phyloP scores from a whole-genome alignment of 2,888 invertebrate species.

The Spilarctia lutea region DNA sequence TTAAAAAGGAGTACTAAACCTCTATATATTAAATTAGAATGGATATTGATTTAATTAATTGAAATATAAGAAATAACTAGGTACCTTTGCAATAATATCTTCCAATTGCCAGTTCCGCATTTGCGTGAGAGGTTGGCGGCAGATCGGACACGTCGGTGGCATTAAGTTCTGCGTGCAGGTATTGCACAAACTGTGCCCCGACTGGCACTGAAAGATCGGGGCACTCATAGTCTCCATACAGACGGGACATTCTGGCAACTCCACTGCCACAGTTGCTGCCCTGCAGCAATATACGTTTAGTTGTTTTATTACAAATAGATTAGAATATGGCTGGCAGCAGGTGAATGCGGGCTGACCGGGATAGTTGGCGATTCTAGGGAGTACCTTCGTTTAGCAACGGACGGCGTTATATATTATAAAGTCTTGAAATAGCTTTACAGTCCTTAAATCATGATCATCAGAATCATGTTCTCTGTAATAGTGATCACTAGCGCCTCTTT shows the following conservation, averaged over 20 bases:
- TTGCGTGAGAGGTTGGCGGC: slow-evolving; percentile 78
- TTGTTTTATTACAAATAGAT: background rate
- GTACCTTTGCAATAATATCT: slow-evolving; percentile 74
- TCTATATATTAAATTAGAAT: background rate
- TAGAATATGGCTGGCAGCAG: too few relatives aligned
- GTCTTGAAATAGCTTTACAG: too few relatives aligned
- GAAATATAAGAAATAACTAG: slow-evolving; percentile 8
- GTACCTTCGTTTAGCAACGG: too few relatives aligned
- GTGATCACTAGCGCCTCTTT: too few relatives aligned
- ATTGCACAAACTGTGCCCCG: slow-evolving; percentile 79
- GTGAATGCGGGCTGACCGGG: too few relatives aligned
- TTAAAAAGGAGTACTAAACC: too few relatives aligned
- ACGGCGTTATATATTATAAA: too few relatives aligned
- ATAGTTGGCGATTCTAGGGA: too few relatives aligned
- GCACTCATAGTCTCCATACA: slow-evolving; percentile 75
- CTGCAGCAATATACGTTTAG: slow-evolving; percentile 20
- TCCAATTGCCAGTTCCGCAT: slow-evolving; percentile 80
- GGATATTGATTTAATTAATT: background rate
- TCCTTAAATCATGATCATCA: too few relatives aligned
- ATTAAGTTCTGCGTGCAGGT: slow-evolving; percentile 66
- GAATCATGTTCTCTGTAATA: too few relatives aligned
- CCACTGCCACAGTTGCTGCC: slow-evolving; percentile 54
- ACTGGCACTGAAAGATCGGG: slow-evolving; percentile 78
- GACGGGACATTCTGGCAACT: slow-evolving; percentile 78
- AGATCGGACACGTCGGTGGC: slow-evolving; percentile 76